Evolutionary conservation across 2,888 invertebrate species (phyloP).

Genomic region (Miltochrista miniata): DNA sequence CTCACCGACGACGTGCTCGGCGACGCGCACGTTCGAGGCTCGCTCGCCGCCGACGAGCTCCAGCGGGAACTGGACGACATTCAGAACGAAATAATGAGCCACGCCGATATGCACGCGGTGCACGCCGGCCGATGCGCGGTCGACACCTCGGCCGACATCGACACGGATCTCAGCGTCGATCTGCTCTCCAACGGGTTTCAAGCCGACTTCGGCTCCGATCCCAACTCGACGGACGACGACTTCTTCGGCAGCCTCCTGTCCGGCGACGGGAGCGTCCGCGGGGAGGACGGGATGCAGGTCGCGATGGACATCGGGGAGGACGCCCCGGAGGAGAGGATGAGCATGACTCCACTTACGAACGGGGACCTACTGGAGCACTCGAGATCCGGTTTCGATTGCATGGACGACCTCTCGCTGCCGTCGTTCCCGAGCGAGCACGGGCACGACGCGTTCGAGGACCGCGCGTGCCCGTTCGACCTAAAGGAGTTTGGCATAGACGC

Average conservation of each 20-base stretch:
- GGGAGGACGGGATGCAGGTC: conserved; percentile 52
- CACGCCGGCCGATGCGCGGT: conserved; percentile 44
- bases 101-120: conserved; percentile 62
- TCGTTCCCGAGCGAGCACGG: conserved; percentile 72
- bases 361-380: conserved; percentile 71
- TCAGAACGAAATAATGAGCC: conserved; percentile 73
- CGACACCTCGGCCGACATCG: conserved; percentile 55
- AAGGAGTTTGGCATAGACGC: conserved; percentile 86
- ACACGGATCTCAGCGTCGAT: conserved; percentile 58
- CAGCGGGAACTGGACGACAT: conserved; percentile 74
- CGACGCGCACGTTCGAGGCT: conserved; percentile 56
- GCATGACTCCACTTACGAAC: conserved; percentile 67
- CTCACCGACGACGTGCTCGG: conserved; percentile 63
- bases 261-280: conserved; percentile 52
- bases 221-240: conserved; percentile 61
- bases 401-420: conserved; percentile 73
- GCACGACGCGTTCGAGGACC: conserved; percentile 56
- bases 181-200: conserved; percentile 60
- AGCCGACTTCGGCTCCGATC: conserved; percentile 64
- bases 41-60: conserved; percentile 69
- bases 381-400: conserved; percentile 70
- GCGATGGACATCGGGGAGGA: conserved; percentile 72
- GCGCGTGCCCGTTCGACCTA: conserved; percentile 77
- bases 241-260: conserved; percentile 69
- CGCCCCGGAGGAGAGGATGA: conserved; percentile 59